A percentile compares a stretch with the other conserved stretches of the same genome.
phyloP scores from a whole-genome alignment of 2,797 vertebrate species.

The Cossypha caffra region DNA sequence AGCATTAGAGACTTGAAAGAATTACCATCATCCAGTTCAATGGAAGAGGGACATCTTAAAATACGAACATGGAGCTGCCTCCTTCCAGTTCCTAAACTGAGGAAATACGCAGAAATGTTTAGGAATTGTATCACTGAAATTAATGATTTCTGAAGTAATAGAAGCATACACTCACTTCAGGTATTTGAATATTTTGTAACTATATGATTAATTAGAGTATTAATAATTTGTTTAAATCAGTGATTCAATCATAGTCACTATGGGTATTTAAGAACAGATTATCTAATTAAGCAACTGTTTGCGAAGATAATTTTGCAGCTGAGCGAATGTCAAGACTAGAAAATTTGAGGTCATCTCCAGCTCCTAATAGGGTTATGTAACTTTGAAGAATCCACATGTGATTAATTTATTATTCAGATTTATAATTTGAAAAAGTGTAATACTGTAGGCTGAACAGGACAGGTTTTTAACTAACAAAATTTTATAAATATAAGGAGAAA shows the following conservation, averaged over 20 bases:
- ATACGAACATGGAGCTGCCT: not conserved
- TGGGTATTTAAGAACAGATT: slow-evolving; percentile 4
- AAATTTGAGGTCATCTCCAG: slow-evolving; percentile 16
- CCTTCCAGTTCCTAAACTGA: not conserved
- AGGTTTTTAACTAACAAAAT: not conserved
- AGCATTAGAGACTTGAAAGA: not conserved
- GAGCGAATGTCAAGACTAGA: not conserved
- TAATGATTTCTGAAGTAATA: slow-evolving; percentile 2
- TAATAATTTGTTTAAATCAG: slow-evolving; percentile 22
- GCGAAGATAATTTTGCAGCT: slow-evolving; percentile 33
- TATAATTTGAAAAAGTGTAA: not conserved
- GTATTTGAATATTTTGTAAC: slow-evolving; percentile 25
- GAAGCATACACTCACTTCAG: not conserved
- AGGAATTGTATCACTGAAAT: not conserved
- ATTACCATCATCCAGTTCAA: not conserved
- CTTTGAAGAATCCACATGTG: not conserved
- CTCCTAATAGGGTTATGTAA: not conserved
- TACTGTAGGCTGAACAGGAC: not conserved
- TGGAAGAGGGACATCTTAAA: not conserved
- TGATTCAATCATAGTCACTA: not conserved
- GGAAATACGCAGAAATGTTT: not conserved
- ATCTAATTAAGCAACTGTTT: slow-evolving; percentile 23
- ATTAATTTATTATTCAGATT: not conserved
- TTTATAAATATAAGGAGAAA: not conserved
- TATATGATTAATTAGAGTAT: not conserved